Conservation (phyloP, 2,113 vertebrate genomes). For the Acrocephalus arundinaceus region DNA sequence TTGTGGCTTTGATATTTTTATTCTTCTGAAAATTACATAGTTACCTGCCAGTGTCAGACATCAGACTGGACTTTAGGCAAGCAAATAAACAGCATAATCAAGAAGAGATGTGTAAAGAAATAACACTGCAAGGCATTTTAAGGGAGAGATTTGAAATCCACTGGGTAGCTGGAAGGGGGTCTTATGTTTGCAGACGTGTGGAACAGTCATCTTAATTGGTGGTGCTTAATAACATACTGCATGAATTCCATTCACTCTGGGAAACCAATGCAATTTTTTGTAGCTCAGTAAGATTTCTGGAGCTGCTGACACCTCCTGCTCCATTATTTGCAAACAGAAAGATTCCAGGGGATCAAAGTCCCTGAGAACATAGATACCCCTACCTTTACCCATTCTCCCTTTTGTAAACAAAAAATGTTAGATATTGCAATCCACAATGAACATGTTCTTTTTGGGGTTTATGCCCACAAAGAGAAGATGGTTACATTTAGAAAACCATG, state of each 20-base stretch:
- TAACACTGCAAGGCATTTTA: not conserved
- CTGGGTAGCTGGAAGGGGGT: not conserved
- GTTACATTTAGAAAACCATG: not conserved
- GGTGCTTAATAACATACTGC: not conserved
- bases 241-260: not conserved
- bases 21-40: conserved; percentile 53
- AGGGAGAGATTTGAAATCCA: not conserved
- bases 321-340: not conserved
- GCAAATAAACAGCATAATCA: not conserved
- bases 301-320: not conserved
- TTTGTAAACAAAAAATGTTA: not conserved
- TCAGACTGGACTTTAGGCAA: not conserved
- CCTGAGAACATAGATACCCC: not conserved
- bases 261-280: not conserved
- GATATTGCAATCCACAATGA: not conserved
- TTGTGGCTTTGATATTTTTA: conserved; percentile 50
- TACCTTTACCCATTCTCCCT: not conserved
- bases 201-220: not conserved
- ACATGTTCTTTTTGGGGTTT: not conserved
- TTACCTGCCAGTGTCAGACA: not conserved
- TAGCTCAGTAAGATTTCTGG: not conserved
- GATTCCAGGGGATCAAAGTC: not conserved
- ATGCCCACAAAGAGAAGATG: not conserved
- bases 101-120: not conserved
- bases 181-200: not conserved